Base-by-base conservation (phyloP, 2,113 vertebrate species). In the Triplophysa rosa region DNA sequence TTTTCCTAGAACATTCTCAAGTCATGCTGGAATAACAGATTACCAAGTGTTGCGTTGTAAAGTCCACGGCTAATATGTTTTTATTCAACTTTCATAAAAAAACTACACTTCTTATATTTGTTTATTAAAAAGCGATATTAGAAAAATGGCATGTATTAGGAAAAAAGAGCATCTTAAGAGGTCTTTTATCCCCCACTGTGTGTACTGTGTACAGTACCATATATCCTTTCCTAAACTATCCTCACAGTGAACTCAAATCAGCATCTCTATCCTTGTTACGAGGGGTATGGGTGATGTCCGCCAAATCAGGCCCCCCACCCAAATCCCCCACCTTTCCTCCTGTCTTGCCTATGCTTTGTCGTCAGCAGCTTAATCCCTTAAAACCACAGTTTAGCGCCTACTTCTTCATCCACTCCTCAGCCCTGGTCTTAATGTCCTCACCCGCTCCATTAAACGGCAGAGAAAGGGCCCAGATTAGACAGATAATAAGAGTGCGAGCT, bases 351-450 rank as follows among this genome's bases (percentile, higher is more conserved):
- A 83, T 45, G 85, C 90, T 91, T 93, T 92, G 90, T 93, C 85
- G 77, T 89, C 71, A 84, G 83, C 72, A 77, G 82, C 86, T 89
- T 92, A 93, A 93, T 93, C 92, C 89, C 83, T 86, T 90, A 92
- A 92, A 92, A 91, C 88, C 88, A 87, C 87, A 90, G 90, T 91
- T 92, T 90, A 92, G 90, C 90, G 89, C 89, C 89, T 87, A 87
- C 81, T 87, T 82, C 87, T 87, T 86, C 86, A 84, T 87, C 81
- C 83, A 86, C 87, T 87, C 79, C 82, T 82, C 70, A 82, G 78
- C 81, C 80, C n/a, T 62, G 75, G 67, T 75, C 79, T 59, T 82
- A 86, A 84, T 84, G 84, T 83, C 76, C 62, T 67, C 17, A 69
- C 4, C 80, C 80, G 85, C 84, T 87, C 87, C 87, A 90, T 87